Evolutionary conservation across 2,797 vertebrate species (phyloP).

Genomic region (Hypotaenidia okinawae): DNA sequence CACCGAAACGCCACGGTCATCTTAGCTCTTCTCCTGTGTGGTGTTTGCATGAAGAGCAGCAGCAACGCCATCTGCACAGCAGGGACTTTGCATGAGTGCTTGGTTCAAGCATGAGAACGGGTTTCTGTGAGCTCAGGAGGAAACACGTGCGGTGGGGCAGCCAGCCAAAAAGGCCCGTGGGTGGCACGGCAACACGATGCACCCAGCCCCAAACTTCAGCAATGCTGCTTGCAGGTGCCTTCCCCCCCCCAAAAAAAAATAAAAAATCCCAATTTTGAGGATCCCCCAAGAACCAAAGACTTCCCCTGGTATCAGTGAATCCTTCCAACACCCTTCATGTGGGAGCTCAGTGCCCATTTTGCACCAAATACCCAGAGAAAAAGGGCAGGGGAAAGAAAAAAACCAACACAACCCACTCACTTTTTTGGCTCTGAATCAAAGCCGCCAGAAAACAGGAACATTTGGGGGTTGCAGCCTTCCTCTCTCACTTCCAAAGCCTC

Average conservation of each 20-base stretch:
- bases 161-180: rapidly evolving
- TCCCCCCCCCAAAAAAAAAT: background rate
- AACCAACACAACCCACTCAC: background rate
- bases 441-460: background rate
- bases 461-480: background rate
- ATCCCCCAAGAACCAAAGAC: background rate
- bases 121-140: background rate
- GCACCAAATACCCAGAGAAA: background rate
- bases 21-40: rapidly evolving
- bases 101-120: rapidly evolving
- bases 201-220: background rate
- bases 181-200: background rate
- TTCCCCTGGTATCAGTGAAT: background rate
- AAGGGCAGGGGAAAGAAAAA: background rate
- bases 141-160: background rate
- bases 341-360: background rate
- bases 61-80: rapidly evolving
- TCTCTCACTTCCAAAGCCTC: background rate
- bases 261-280: rapidly evolving
- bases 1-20: rapidly evolving
- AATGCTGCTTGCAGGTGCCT: background rate
- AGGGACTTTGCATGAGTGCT: background rate
- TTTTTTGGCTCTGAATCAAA: background rate
- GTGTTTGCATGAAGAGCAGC: background rate
- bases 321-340: background rate